A percentile compares a stretch with the other conserved stretches of the same genome.
These are phyloP conservation scores for Yponomeuta malinellus DNA, from an alignment of 2,888 invertebrate species.

Conservation along the genomic window DNA sequence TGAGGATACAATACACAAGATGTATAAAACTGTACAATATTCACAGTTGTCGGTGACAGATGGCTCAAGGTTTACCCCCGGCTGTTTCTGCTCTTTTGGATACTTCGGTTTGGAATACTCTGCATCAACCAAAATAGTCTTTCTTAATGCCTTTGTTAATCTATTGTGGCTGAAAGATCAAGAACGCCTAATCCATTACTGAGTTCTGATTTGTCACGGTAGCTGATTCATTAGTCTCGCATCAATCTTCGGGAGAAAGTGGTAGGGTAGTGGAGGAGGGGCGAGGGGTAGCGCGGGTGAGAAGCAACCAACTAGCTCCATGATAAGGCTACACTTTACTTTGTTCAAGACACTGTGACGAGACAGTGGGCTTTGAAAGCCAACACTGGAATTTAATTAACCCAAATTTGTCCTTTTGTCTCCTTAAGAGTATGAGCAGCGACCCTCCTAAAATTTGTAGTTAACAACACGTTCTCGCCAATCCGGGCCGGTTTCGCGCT, in stretches of 20 bases:
- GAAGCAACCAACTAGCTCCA: constrained; percentile 41
- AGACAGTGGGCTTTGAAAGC: constrained; percentile 45
- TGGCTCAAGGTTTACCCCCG: neutral
- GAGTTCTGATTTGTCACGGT: constrained; percentile 63
- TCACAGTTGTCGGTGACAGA: neutral
- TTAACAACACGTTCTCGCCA: constrained; percentile 2
- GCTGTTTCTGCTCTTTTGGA: neutral
- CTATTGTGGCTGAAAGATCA: constrained; percentile 48
- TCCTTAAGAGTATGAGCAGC: constrained; percentile 29
- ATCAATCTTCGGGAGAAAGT: constrained; percentile 49
- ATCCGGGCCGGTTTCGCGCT: neutral
- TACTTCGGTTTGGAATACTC: neutral
- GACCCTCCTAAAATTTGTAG: constrained; percentile 25
- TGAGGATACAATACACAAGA: constrained; percentile 1
- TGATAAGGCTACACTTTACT: constrained; percentile 55
- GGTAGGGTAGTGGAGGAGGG: constrained; percentile 28
- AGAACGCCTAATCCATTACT: constrained; percentile 57
- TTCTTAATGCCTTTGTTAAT: constrained; percentile 37
- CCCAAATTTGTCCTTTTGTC: constrained; percentile 59
- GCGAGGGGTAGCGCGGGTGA: constrained; percentile 24
- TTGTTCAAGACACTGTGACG: constrained; percentile 60
- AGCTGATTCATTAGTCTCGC: constrained; percentile 65
- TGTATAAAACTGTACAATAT: neutral
- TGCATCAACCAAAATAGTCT: neutral
- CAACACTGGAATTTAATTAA: constrained; percentile 66